Percentiles rank a stretch among this genome's conserved stretches.
Evolutionary conservation across 2,888 invertebrate genomes (phyloP).

Genomic region (Empis livida): DNA sequence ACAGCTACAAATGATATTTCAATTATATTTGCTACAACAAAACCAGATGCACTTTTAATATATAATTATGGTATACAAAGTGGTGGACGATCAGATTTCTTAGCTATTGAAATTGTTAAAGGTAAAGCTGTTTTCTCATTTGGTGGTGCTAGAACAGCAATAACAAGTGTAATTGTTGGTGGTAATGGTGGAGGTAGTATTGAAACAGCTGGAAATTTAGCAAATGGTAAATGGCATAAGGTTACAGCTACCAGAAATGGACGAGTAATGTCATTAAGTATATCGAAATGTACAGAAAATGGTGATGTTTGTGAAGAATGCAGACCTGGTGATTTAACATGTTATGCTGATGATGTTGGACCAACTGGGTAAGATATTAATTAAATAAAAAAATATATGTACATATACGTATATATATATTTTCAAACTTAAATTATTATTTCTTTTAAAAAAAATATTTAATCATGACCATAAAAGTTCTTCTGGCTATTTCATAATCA

Average conservation of each 20-base stretch:
- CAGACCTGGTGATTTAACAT: slow-evolving; percentile 64
- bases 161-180: slow-evolving; percentile 62
- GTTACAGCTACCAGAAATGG: slow-evolving; percentile 85
- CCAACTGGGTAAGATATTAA: slow-evolving; percentile 66
- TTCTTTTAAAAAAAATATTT: too few relatives aligned
- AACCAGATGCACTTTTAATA: slow-evolving; percentile 70
- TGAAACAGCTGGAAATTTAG: slow-evolving; percentile 37
- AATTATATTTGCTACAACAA: slow-evolving; percentile 80
- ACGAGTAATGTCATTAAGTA: slow-evolving; percentile 70
- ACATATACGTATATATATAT: too few relatives aligned
- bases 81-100: slow-evolving; percentile 82
- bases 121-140: slow-evolving; percentile 82
- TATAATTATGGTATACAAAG: slow-evolving; percentile 85
- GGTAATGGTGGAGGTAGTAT: slow-evolving; percentile 18
- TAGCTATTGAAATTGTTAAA: slow-evolving; percentile 76
- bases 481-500: too few relatives aligned
- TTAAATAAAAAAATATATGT: too few relatives aligned
- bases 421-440: background rate
- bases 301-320: slow-evolving; percentile 81
- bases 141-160: slow-evolving; percentile 78
- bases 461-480: too few relatives aligned
- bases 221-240: slow-evolving; percentile 85
- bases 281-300: slow-evolving; percentile 69
- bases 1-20: slow-evolving; percentile 84
- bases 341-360: slow-evolving; percentile 76